Base-by-base conservation (phyloP, 2,888 invertebrate species). In the Dasypolia templi region DNA sequence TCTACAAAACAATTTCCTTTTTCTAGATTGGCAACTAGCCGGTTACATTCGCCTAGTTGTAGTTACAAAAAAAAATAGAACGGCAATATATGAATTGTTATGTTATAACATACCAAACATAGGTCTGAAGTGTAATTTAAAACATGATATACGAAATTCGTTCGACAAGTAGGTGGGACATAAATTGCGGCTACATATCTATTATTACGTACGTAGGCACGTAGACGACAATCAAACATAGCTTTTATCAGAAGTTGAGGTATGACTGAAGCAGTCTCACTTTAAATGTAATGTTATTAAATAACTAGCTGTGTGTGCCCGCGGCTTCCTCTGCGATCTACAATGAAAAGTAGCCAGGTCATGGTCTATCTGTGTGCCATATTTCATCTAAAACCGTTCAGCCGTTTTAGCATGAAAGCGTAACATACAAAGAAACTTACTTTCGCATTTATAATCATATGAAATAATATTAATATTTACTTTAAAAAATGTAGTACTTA, bases 41-140 rank as follows among this genome's bases (percentile, higher is more conserved):
- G 49, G 64, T 46, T 42, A 32, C 72, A 70, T 51, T 63, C n/a
- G 14, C 51, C 49, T 59, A 11, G 35, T 14, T 72, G 68, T 65
- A 72, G 66, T 76, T 70, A 76, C 1, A 53, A 39, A 46, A 77
- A 72, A 65, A 74, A 62, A 32, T 64, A 53, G 76, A 82, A 76
- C 42, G 62, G 83, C 72, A 66, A 65, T 55, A 51, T 68, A 75
- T 46, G 6, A 22, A 53, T 75, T 72, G 63, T 64, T 12, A 65
- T 55, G 74, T 75, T 62, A 64, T 67, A 55, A 62, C 32, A 62
- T 59, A 65, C 5, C 12, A 62, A 14, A n/a, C 35, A 29, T 12
- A 39, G n/a, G 46, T 53, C 42, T 65, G 12, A 71, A 67, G 11
- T 61, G 17, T 53, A 64, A 62, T 71, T 74, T 74, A 65, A 71